Conservation (phyloP, 2,797 vertebrate species). For the Chaenodraco wilsoni region DNA sequence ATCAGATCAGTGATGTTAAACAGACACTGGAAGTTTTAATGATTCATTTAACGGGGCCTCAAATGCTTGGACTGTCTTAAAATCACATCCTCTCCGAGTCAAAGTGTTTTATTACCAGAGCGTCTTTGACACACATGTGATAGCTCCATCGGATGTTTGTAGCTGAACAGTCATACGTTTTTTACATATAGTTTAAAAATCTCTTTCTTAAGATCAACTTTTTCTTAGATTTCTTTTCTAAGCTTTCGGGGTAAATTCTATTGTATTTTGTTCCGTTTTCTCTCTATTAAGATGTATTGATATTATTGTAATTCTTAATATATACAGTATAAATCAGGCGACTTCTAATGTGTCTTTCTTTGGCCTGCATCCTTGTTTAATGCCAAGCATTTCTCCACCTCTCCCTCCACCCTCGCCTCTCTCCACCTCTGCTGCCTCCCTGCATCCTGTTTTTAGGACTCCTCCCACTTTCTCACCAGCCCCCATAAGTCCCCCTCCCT, state of each 20-base stretch:
- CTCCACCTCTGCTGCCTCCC: conserved; percentile 30
- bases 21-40: conserved; percentile 4
- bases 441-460: conserved; percentile 51
- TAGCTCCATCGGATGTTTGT: not conserved
- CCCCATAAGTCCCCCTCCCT: conserved; percentile 27
- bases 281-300: not conserved
- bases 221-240: no score
- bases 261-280: not conserved
- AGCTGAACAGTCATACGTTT: no score
- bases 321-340: not conserved
- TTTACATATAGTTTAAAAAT: no score
- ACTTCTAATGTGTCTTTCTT: conserved; percentile 6
- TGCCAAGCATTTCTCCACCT: conserved; percentile 11
- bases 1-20: conserved; percentile 66
- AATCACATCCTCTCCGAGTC: not conserved
- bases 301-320: not conserved
- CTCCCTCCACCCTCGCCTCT: conserved; percentile 5
- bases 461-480: conserved; percentile 29
- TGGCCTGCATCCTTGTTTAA: conserved; percentile 13
- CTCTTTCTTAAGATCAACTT: no score
- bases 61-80: not conserved
- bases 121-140: not conserved
- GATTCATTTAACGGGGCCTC: not conserved
- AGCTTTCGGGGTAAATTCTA: not conserved
- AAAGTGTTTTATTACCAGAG: not conserved